phyloP scores from a whole-genome alignment of 2,888 invertebrate species.

The Cryptosula pallasiana region DNA sequence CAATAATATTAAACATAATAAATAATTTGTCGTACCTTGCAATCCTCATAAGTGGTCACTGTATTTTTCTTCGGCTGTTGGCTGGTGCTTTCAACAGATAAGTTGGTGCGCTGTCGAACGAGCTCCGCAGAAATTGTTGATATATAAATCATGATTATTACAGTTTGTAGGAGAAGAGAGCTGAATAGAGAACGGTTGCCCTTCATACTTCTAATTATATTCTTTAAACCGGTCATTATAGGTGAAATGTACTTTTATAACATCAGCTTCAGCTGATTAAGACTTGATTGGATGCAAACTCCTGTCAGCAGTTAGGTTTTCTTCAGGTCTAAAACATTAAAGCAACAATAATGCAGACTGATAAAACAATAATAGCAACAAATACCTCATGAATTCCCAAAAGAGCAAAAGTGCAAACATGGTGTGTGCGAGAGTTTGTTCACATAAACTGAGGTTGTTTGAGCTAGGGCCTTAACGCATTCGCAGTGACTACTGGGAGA shows the following conservation, averaged over 20 bases:
- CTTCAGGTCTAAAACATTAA: background rate
- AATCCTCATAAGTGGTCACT: background rate
- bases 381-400: background rate
- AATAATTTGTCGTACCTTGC: constrained; percentile 8
- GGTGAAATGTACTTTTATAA: too few species aligned
- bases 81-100: background rate
- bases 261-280: background rate
- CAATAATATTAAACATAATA: background rate
- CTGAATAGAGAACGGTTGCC: background rate
- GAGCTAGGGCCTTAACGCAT: too few species aligned
- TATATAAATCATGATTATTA: background rate
- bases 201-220: constrained; percentile 1
- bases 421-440: too few species aligned
- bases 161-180: constrained; percentile 4
- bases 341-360: too few species aligned
- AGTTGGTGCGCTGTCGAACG: background rate
- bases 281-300: too few species aligned
- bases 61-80: background rate
- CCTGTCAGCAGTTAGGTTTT: background rate
- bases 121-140: constrained; percentile 5
- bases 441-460: too few species aligned
- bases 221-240: background rate
- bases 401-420: background rate
- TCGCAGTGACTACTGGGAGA: too few species aligned
- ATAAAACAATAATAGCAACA: too few species aligned